A percentile compares a stretch with the other conserved stretches of the same genome.
Conservation (phyloP, 2,797 vertebrate genomes). For the Acropternis orthonyx region DNA sequence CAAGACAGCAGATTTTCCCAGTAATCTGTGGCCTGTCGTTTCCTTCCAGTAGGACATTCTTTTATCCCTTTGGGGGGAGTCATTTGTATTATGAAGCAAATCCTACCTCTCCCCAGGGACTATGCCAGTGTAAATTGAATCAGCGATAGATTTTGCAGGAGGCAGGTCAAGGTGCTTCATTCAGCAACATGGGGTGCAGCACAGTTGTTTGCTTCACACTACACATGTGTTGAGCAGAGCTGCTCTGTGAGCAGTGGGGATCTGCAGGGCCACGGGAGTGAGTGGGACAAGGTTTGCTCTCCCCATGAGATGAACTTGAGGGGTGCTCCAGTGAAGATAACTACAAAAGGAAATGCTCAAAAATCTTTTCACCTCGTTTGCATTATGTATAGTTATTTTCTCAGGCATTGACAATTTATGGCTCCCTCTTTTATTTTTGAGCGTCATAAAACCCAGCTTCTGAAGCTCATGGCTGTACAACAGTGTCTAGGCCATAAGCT, state of each 20-base stretch:
- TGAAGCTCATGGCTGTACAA: neutral
- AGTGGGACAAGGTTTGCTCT: accelerated
- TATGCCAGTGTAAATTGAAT: neutral
- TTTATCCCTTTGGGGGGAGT: neutral
- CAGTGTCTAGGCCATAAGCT: neutral
- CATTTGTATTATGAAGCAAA: neutral
- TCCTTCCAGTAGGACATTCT: neutral
- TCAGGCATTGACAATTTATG: neutral
- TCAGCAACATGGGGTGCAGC: neutral
- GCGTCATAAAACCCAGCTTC: neutral
- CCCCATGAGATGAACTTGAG: neutral
- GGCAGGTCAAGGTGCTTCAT: neutral
- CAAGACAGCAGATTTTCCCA: neutral
- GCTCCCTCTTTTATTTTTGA: neutral
- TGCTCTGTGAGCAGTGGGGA: neutral
- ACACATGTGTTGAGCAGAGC: neutral
- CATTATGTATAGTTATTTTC: neutral
- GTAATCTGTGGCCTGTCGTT: neutral
- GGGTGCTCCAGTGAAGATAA: neutral
- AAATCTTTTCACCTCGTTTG: neutral
- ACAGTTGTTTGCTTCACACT: accelerated
- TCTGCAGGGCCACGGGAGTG: accelerated
- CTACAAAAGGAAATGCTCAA: neutral
- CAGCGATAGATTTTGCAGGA: neutral
- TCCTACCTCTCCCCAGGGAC: neutral